Evolutionary conservation across 2,888 invertebrate species (phyloP).

Genomic region (Drosophila suboccidentalis): DNA sequence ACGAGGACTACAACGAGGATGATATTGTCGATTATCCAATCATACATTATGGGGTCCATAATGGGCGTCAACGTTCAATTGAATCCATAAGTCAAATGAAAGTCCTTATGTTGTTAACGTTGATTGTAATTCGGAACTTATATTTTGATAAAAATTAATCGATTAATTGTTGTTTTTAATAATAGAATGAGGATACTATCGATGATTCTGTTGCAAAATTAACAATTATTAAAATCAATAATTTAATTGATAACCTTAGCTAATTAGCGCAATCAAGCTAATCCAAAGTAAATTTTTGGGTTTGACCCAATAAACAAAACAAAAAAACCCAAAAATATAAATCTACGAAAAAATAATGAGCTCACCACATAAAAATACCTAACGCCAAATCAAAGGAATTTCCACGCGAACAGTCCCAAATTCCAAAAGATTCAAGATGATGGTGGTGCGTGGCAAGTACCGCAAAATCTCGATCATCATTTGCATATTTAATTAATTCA

Average conservation of each 20-base stretch:
- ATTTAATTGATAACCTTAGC: conserved; percentile 29
- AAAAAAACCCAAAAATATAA: conserved; percentile 25
- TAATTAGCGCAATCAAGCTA: conserved; percentile 23
- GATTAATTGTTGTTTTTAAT: neutral
- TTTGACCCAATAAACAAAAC: conserved; percentile 59
- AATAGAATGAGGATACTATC: neutral
- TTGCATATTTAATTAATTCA: conserved; percentile 79
- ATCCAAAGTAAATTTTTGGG: conserved; percentile 29
- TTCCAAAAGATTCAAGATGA: conserved; percentile 42
- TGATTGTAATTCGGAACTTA: neutral
- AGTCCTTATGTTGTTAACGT: neutral
- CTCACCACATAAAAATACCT: conserved; percentile 79
- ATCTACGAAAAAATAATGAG: conserved; percentile 71
- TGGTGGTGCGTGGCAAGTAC: conserved; percentile 78
- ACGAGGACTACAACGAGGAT: neutral
- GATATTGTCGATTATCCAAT: conserved; percentile 11
- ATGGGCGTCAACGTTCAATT: neutral
- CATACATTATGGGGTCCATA: neutral
- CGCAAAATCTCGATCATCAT: conserved; percentile 66
- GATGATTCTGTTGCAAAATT: neutral
- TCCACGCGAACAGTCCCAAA: conserved; percentile 63
- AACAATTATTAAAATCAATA: neutral
- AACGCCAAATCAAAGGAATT: conserved; percentile 73
- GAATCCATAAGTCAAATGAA: neutral
- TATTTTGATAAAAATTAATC: neutral